Percentiles rank a stretch among this genome's conserved stretches.
phyloP scores from a whole-genome alignment of 2,888 invertebrate genomes.

The Volucella inanis region DNA sequence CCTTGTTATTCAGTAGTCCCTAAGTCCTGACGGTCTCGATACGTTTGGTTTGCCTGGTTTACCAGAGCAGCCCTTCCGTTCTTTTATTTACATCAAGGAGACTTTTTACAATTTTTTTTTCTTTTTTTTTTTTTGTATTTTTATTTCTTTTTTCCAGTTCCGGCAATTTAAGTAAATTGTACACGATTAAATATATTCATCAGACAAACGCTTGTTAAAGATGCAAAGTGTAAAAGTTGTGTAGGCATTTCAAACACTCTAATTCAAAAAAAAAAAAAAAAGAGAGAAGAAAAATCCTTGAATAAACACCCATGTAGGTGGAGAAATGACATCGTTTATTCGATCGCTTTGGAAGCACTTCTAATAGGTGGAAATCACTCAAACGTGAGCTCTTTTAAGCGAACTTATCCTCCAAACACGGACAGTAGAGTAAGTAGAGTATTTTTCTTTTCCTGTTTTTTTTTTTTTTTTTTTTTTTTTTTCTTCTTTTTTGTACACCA shows the following conservation, averaged over 20 bases:
- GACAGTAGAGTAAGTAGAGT: no score
- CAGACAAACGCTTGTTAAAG: constrained; percentile 15
- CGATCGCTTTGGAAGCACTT: constrained; percentile 61
- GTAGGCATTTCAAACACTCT: constrained; percentile 34
- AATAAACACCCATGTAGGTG: constrained; percentile 6
- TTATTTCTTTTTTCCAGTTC: constrained; percentile 8
- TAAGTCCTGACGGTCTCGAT: not conserved
- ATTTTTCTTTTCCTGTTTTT: not conserved
- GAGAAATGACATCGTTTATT: constrained; percentile 60
- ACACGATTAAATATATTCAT: constrained; percentile 51
- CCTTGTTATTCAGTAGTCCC: not conserved
- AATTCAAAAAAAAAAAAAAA: constrained; percentile 18
- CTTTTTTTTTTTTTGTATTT: constrained; percentile 14
- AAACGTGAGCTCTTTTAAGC: constrained; percentile 18
- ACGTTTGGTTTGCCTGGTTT: not conserved
- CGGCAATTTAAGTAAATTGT: constrained; percentile 55
- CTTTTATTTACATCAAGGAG: constrained; percentile 24
- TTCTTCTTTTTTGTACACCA: not conserved
- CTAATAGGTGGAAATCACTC: constrained; percentile 60
- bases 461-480: no score
- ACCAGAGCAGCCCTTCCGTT: not conserved
- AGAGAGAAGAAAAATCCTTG: no score
- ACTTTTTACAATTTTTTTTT: constrained; percentile 23
- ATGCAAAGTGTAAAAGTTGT: constrained; percentile 43
- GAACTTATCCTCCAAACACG: not conserved